These are phyloP conservation scores for Aulostomus chinensis DNA, from an alignment of 2,797 vertebrate genomes.

Conservation along the genomic window DNA sequence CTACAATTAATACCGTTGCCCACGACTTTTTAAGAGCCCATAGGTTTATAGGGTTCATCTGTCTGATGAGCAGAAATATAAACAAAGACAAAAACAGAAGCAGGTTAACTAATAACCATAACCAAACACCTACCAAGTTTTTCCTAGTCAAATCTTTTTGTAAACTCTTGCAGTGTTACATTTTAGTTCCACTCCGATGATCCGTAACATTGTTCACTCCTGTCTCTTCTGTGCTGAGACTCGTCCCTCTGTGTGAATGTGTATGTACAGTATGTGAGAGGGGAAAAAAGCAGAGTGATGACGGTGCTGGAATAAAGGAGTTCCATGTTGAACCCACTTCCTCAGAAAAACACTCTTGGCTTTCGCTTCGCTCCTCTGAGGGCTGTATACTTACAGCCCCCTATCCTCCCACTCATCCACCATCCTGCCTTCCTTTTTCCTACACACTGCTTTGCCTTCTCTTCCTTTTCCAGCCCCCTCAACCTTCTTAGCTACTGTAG, in stretches of 20 bases:
- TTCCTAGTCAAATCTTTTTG: too few relatives aligned
- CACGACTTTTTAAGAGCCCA: too few relatives aligned
- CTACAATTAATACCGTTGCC: too few relatives aligned
- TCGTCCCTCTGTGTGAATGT: conserved; percentile 14
- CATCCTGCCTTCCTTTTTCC: conserved; percentile 43
- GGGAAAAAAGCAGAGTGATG: conserved; percentile 51
- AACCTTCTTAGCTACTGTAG: conserved; percentile 51
- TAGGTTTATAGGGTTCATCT: too few relatives aligned
- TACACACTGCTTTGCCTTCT: conserved; percentile 45
- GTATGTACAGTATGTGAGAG: conserved; percentile 5
- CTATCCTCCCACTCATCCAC: conserved; percentile 52
- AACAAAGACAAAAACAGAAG: too few relatives aligned
- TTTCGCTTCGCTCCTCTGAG: conserved; percentile 64
- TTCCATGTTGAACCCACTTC: conserved; percentile 69
- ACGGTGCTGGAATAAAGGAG: conserved; percentile 63
- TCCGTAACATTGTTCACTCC: not conserved
- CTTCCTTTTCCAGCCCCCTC: conserved; percentile 64
- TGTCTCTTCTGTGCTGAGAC: conserved; percentile 1
- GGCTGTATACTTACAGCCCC: conserved; percentile 54
- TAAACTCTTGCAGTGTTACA: too few relatives aligned
- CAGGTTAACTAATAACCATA: too few relatives aligned
- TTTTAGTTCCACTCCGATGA: too few relatives aligned
- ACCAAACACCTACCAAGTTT: too few relatives aligned
- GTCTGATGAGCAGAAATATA: too few relatives aligned
- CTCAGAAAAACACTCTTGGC: conserved; percentile 66